Evolutionary conservation across 2,797 vertebrate genomes (phyloP), one percentile per base, ranked within the genome.

Genomic region (Australoheros facetus): DNA sequence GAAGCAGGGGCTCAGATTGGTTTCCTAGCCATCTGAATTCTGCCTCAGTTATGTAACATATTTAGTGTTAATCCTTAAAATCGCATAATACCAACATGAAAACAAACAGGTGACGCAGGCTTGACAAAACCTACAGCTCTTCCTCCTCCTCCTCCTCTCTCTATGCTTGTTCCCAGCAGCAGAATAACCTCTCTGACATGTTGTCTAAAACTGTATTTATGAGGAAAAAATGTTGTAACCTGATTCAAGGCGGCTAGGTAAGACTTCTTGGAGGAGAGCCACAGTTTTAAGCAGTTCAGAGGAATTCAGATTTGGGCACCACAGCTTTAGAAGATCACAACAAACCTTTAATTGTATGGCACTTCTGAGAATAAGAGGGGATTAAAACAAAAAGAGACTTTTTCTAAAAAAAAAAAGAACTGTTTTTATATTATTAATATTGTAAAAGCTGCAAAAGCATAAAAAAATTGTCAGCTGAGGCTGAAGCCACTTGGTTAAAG

Each of bases 251-350:
- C 45, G 56, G 54, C 77, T 56, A 26, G 4, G 42, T 71, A 75
- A 81, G 51, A 56, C 76, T 73, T 82, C 51, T 73, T 89, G 87
- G 83, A 85, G 54, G 14, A 75, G 21, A 14, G 71, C 69, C 80
- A 86, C 14, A 17, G 16, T 84, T 58, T 23, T 85, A 91, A 87
- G 87, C 66, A 82, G 21, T 80, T 91, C 45, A 87, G 82, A 70
- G 53, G 84, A 83, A 87, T 88, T 90, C 82, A 75, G 88, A 89
- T 88, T 88, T 84, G 69, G 30, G 66, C 53, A 58, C 73, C 54
- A n/a, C 12, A 82, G 92, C 73, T 91, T 92, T 89, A 66, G 75
- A 66, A 56, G 84, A 81, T 89, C 92, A 89, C 84, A 90, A 91
- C 87, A 93, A 84, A 90, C 87, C 77, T 84, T 76, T 58, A 71